Base-by-base conservation (phyloP, 2,113 vertebrate genomes). In the Poeciliopsis retropinna region DNA sequence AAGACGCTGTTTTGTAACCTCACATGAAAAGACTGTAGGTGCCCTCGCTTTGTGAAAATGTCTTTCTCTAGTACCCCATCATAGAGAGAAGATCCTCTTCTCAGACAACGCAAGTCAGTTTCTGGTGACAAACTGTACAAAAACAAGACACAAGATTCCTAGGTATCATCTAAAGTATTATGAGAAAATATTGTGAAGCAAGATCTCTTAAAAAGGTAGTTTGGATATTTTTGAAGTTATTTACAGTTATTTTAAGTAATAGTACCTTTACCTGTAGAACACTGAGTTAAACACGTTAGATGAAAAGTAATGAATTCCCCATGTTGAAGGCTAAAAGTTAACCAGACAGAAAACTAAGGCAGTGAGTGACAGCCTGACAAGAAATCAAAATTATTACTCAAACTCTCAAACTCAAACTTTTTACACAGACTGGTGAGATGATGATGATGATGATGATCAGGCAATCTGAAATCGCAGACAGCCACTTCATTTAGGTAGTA, bases 151-250 rank as follows among this genome's bases (percentile, higher is more conserved):
- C 80, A 57, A 51, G 67, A 81, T 86, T 88, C 88, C 73, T 85
- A 83, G 84, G 70, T 70, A 84, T 86, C 73, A 80, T 87, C 81
- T 76, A 75, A 84, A 84, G 64, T 86, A 64, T 75, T 27, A 76
- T 87, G 95, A 93, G 95, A 95, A 92, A 75, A 85, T 72, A 75
- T 92, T 44, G 78, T 78, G 75, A 70, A 85, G 29, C 60, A 67
- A 72, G 60, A 81, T 75, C 82, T 84, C 30, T 85, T 79, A 73
- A 84, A 87, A 75, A 7, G 22, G 22, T 57, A 7, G 14, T 57
- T 57, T 57, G 19, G 51, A n/a, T 25, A n/a, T 57, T 54, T 25
- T 54, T 54, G 15, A 22, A 54, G 19, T 22, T 51, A 51, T 51
- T 6, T 25, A 22, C 5, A n/a, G 8, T 22, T 57, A n/a, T 25